Base-by-base conservation (phyloP, 2,888 invertebrate genomes). In the Terebella lapidaria region DNA sequence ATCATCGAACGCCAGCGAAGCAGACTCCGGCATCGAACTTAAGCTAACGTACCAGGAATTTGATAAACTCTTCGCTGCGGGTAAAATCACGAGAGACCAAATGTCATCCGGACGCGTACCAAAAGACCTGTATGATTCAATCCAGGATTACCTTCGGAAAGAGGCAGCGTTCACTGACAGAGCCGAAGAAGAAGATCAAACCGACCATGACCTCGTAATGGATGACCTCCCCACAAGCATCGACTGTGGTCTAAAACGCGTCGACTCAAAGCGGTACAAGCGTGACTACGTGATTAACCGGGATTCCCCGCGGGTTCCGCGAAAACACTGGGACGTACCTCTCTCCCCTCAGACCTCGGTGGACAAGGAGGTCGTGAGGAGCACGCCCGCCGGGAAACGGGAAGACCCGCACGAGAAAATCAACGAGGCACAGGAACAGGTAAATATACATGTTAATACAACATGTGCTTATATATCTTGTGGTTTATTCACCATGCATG, bases 271-370 rank as follows among this genome's bases (percentile, higher is more conserved):
- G 26, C 64, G 68, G 18, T 75, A 74, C 63, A 64, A 68, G 18
- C 60, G 73, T 29, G 77, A 77, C 57, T 77, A 70, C 61, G 71
- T 71, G 60, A 65, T 74, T 1, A 59, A 61, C 56, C 58, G 67
- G 22, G 46, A 47, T 2, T 29, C 56, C 5, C 42, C 56, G 5
- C 3, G 27, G 22, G 26, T 20, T 1, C 22, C 22, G 2, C 24
- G 27, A 22, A 54, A 28, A 18, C 56, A 54, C 51, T 58, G 56
- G 60, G 52, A 56, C 3, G 62, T 57, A 1, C 35, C 28, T 3
- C 22, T 20, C n/a, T n/a, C 28, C 5, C 30, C 28, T 2, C n/a
- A n/a, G 18, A 25, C 45, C 10, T 30, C 57, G 0, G 28, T 42
- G 3, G 58, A 28, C 1, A 56, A 47, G 2, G 61, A 56, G 18